Conservation (phyloP, 2,888 invertebrate genomes). For the Leptopilina myrica region DNA sequence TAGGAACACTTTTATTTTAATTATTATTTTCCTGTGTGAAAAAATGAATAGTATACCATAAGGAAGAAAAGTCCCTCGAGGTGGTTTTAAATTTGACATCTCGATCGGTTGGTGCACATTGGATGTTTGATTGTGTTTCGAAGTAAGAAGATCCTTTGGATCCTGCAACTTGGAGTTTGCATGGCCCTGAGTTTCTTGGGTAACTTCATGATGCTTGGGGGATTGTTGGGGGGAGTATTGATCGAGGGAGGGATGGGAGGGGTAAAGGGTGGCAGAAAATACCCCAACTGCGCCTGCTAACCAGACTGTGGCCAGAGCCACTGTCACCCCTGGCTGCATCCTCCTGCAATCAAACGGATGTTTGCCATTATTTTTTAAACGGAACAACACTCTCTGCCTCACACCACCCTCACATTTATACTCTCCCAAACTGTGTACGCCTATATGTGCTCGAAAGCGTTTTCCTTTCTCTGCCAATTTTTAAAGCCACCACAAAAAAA, state of each 20-base stretch:
- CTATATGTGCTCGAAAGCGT: constrained; percentile 6
- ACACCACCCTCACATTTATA: not conserved
- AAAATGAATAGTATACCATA: not conserved
- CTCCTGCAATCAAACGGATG: constrained; percentile 67
- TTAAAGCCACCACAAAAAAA: not conserved
- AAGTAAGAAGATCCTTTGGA: constrained; percentile 44
- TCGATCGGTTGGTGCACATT: constrained; percentile 47
- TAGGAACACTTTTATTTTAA: too few relatives aligned
- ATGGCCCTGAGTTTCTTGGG: constrained; percentile 62
- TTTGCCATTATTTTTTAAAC: constrained; percentile 58
- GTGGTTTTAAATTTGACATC: constrained; percentile 25
- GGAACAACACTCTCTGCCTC: constrained; percentile 37
- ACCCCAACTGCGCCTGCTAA: constrained; percentile 67
- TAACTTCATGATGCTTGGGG: constrained; percentile 62
- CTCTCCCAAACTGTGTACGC: constrained; percentile 18
- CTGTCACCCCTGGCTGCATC: constrained; percentile 70
- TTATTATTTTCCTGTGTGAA: too few relatives aligned
- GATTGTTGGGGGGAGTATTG: constrained; percentile 71
- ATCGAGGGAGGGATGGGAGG: constrained; percentile 67
- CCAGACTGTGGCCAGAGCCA: constrained; percentile 70
- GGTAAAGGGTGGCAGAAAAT: constrained; percentile 61
- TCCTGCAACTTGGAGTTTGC: constrained; percentile 62
- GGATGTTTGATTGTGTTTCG: constrained; percentile 41
- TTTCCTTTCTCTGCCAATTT: constrained; percentile 10
- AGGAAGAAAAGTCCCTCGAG: not conserved